Evolutionary conservation across 2,113 vertebrate species (phyloP).

Genomic region (Pollimyrus isidori): DNA sequence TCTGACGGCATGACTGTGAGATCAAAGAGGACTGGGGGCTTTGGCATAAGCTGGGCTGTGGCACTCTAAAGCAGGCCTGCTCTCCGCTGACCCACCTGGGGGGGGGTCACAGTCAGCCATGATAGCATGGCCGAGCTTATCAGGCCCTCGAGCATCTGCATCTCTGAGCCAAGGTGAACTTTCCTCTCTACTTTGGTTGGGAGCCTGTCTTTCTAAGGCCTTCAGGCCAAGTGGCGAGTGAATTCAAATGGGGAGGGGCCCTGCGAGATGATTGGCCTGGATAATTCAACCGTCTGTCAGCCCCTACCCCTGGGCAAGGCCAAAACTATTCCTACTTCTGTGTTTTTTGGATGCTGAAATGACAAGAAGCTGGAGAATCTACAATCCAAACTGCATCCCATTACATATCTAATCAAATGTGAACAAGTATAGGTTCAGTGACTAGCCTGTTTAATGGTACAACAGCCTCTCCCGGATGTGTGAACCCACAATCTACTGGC

Average conservation of each 20-base stretch:
- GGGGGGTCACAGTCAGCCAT: neutral
- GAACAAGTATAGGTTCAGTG: neutral
- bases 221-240: neutral
- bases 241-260: neutral
- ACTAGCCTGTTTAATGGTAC: neutral
- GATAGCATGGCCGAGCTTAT: neutral
- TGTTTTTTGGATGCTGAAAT: neutral
- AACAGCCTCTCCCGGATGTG: neutral
- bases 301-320: neutral
- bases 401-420: neutral
- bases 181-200: neutral
- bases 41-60: neutral
- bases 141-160: neutral
- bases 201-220: neutral
- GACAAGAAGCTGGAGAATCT: neutral
- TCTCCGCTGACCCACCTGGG: neutral
- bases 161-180: neutral
- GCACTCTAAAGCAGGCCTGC: neutral
- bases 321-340: neutral
- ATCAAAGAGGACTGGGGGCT: neutral
- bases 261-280: neutral
- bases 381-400: neutral
- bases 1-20: neutral
- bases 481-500: neutral
- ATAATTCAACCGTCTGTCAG: neutral